Evolutionary conservation across 1,140 invertebrate genomes (phyloP), one percentile per base, ranked within the genome.

Genomic region (Achatina immaculata): DNA sequence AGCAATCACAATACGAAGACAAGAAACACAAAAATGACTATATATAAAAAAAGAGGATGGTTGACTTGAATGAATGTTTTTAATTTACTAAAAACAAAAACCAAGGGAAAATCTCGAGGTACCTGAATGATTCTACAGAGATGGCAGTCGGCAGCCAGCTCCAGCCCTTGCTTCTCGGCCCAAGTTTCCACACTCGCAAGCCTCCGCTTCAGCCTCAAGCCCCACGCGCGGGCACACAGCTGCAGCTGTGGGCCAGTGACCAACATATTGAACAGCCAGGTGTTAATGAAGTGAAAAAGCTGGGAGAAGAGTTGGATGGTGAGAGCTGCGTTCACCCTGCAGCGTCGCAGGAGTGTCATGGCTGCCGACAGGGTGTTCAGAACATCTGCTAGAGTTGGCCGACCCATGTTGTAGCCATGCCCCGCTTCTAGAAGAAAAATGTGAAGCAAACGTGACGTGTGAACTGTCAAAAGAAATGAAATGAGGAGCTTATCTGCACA

Each of bases 271-370:
- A 99, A 98, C 69, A 97, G 94, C 91, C 96, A 97, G 83, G 97
- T 97, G 90, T 98, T 98, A 86, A 99, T 96, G 90, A 96, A 98
- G 90, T 99, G 97, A 90, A 99, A 99, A 28, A 99, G 93, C 89
- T 99, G 98, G 36, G 97, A 99, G 92, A 99, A 99, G 31, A 99
- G 93, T 91, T 99, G 98, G 86, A 99, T 99, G 19, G 98, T 99
- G 36, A 99, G 93, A 2, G 98, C 98, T 0, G 98, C 97, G 92
- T 99, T 99, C 0, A 99, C 97, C 6, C 97, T 93, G 90, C 97
- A 99, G 65, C 96, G 93, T 19, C 98, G 92, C 81, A 99, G 92
- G 69, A 99, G 91, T 31, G 95, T 95, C 97, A 99, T 98, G 21
- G 96, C 96, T 80, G 94, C 94, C 1, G 94, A 93, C 58, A 96